These are phyloP conservation scores for Orchesella cincta DNA, from an alignment of 1,140 invertebrate genomes.

Conservation along the genomic window DNA sequence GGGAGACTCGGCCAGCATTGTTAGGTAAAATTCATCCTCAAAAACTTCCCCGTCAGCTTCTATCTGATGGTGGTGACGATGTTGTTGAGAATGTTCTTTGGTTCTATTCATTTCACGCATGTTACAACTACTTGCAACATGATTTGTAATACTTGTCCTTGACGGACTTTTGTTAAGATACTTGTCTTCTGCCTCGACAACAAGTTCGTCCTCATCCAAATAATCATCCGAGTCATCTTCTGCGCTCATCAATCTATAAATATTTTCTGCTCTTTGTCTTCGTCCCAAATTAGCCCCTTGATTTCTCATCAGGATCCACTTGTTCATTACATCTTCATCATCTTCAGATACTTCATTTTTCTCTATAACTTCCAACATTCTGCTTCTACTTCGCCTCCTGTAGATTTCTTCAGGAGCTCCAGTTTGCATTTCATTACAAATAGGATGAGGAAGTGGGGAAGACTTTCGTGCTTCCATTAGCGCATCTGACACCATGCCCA, in stretches of 20 bases:
- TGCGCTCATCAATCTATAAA: constrained; percentile 43
- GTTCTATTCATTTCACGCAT: neutral
- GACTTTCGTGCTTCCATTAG: neutral
- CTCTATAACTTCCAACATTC: neutral
- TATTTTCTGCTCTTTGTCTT: constrained; percentile 44
- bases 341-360: neutral
- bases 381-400: no score
- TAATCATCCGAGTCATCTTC: constrained; percentile 33
- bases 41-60: constrained; percentile 38
- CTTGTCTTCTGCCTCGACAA: constrained; percentile 55
- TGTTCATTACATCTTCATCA: constrained; percentile 30
- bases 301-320: constrained; percentile 43
- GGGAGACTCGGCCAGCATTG: constrained; percentile 43
- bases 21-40: constrained; percentile 45
- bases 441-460: no score
- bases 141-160: constrained; percentile 7
- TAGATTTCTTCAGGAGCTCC: no score
- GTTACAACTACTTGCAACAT: neutral
- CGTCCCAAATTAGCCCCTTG: constrained; percentile 39
- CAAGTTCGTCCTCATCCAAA: constrained; percentile 39
- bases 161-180: neutral
- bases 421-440: no score
- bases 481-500: neutral
- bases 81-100: neutral
- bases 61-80: constrained; percentile 9